Conservation (phyloP, 1,140 invertebrate genomes). For the Holcopasites calliopsidis region DNA sequence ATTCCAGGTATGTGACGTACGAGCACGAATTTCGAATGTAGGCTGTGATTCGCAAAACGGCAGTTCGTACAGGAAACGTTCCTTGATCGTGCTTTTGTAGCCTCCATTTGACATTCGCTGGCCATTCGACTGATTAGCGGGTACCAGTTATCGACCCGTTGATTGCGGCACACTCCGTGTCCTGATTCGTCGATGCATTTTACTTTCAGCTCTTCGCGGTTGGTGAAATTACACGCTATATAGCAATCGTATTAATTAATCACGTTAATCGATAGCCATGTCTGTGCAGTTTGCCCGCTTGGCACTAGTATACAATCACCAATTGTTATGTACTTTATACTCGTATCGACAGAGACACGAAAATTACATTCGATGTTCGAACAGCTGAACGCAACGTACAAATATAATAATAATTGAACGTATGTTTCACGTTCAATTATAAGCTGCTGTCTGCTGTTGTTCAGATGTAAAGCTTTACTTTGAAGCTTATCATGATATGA, state of each 20-base stretch:
- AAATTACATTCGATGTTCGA: no score
- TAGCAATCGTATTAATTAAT: constrained; percentile 35
- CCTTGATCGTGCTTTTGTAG: constrained; percentile 13
- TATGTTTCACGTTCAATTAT: no score
- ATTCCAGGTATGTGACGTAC: not conserved
- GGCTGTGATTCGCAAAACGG: not conserved
- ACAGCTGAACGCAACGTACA: no score
- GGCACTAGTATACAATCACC: no score
- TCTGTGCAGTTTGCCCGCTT: not conserved
- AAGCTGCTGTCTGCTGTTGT: no score
- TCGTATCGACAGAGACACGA: not conserved
- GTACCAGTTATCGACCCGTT: not conserved
- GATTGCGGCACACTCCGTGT: not conserved
- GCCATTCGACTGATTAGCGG: constrained; percentile 26
- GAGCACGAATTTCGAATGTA: no score
- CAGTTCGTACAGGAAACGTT: not conserved
- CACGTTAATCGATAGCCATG: constrained; percentile 23
- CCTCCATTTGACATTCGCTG: constrained; percentile 15
- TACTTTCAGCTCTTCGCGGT: constrained; percentile 26
- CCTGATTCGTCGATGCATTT: constrained; percentile 8
- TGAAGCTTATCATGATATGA: no score
- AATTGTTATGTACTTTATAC: not conserved
- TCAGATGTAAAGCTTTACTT: no score
- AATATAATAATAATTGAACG: no score
- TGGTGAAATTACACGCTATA: constrained; percentile 7